A percentile compares a stretch with the other conserved stretches of the same genome.
Evolutionary conservation across 2,113 vertebrate genomes (phyloP).

Genomic region (Dipodomys ordii): DNA sequence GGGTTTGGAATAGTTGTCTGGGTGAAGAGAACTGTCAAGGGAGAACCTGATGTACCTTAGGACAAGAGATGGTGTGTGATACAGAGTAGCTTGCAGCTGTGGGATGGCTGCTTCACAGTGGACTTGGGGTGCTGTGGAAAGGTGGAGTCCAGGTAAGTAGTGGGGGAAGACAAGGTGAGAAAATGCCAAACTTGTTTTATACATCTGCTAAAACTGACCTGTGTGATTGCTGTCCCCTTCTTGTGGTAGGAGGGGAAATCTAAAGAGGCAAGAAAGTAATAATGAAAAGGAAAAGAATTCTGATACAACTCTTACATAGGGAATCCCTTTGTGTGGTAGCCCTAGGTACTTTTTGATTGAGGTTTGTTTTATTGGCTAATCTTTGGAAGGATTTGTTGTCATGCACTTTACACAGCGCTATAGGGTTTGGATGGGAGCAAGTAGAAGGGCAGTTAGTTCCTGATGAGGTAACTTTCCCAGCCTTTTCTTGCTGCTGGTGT

Average conservation of each 20-base stretch:
- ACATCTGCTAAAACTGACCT: not conserved
- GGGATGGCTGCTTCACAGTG: not conserved
- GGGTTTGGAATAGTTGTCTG: not conserved
- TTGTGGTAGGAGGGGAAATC: not conserved
- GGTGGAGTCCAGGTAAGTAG: not conserved
- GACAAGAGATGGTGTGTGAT: not conserved
- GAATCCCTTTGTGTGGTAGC: not conserved
- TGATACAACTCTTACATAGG: too few relatives aligned
- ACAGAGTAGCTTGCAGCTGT: not conserved
- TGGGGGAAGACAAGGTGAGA: constrained; percentile 1
- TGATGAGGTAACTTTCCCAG: not conserved
- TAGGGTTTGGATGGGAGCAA: not conserved
- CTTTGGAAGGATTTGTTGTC: constrained; percentile 17
- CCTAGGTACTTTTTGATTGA: not conserved
- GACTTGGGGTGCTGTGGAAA: not conserved
- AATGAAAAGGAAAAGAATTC: not conserved
- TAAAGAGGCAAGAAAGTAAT: not conserved
- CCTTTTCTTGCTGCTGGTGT: not conserved
- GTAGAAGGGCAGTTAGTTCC: not conserved
- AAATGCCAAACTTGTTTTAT: not conserved
- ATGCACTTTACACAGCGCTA: not conserved
- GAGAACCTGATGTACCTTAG: not conserved
- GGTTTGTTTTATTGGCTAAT: constrained; percentile 9
- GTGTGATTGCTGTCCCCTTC: not conserved
- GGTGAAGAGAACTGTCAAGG: not conserved